Base-by-base conservation (phyloP, 2,888 invertebrate genomes). In the Parelbella ahira region DNA sequence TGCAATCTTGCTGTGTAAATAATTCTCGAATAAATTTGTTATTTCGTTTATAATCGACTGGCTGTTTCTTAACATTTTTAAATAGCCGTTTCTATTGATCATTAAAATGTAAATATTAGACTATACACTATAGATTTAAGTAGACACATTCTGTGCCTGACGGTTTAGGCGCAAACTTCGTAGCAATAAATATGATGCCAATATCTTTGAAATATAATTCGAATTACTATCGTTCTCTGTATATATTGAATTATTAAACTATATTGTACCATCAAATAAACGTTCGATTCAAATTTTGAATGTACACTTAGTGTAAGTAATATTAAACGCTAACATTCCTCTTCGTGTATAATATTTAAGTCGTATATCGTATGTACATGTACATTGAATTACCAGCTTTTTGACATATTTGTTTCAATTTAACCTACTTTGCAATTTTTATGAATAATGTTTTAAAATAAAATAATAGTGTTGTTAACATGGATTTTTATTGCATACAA, bases 121-220 rank as follows among this genome's bases (percentile, higher is more conserved):
- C 53, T 78, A 67, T 70, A 70, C 50, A 57, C 64, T 53, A 49
- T 74, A 78, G 67, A 44, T 51, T 10, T 86, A 84, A 86, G 83
- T 86, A 86, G 86, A 74, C 74, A 77, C 80, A 76, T 75, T 72
- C 77, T 76, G 82, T 81, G 83, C 78, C 79, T 80, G 77, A 72
- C 63, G 62, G 52, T 72, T 74, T 76, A 71, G 76, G 73, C 67
- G 70, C 72, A 70, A 67, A 72, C 61, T 72, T 76, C 59, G 63
- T 82, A 86, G 86, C 83, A 86, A 86, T 86, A 83, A 84, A 76
- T 72, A 72, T 62, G 74, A 84, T 81, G 84, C 84, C 83, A 84
- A 84, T 71, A 65, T 71, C 70, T 72, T 68, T 68, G 60, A 79
- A 75, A 58, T 76, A 70, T 63, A 70, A 72, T 66, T 71, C 67